Evolutionary conservation across 2,113 vertebrate genomes (phyloP).

Genomic region (Campylorhamphus procurvoides): DNA sequence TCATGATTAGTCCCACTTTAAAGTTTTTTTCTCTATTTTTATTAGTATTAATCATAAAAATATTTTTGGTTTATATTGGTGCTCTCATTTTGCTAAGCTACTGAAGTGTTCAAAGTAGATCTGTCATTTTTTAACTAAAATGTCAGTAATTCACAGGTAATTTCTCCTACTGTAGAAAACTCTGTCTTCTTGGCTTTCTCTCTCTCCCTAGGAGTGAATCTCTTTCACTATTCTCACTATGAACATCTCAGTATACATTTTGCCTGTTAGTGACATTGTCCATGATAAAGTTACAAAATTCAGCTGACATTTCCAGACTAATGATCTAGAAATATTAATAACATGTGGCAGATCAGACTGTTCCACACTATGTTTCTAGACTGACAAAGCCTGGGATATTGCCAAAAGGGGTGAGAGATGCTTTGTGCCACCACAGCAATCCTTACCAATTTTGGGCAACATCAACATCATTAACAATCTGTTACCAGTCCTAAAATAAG

Average conservation of each 20-base stretch:
- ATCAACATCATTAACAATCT: neutral
- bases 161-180: neutral
- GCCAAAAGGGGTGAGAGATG: neutral
- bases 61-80: neutral
- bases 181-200: neutral
- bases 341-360: neutral
- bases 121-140: neutral
- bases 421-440: neutral
- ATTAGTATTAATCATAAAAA: neutral
- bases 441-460: neutral
- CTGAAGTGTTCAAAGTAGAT: neutral
- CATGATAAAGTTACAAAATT: neutral
- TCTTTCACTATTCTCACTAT: neutral
- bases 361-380: neutral
- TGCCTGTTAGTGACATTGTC: neutral
- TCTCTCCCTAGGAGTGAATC: neutral
- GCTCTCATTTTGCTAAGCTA: neutral
- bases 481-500: neutral
- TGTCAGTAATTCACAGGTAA: neutral
- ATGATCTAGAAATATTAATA: neutral
- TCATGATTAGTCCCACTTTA: neutral
- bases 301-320: neutral
- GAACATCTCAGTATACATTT: neutral
- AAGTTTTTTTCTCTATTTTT: neutral
- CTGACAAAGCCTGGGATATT: neutral